These are phyloP conservation scores for Dendrocincla tyrannina DNA, from an alignment of 2,797 vertebrate species.

Conservation along the genomic window DNA sequence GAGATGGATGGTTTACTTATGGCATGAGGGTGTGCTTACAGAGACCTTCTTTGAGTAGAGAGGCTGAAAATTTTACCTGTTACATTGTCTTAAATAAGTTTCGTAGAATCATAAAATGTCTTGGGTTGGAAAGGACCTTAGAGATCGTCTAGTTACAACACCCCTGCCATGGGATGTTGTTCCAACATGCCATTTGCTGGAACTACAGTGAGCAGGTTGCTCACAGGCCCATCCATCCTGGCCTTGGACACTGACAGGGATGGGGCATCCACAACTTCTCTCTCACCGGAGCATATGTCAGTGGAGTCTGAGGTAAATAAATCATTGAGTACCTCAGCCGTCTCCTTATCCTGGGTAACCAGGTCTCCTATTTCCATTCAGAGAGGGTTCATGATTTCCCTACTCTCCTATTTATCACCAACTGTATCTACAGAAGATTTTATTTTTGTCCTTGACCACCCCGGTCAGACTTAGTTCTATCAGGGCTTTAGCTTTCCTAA, in stretches of 20 bases:
- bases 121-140: background rate
- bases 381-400: background rate
- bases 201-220: background rate
- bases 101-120: background rate
- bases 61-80: background rate
- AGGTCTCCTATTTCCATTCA: background rate
- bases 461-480: background rate
- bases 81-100: rapidly evolving
- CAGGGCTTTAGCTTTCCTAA: background rate
- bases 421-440: background rate
- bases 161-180: background rate
- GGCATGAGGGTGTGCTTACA: rapidly evolving
- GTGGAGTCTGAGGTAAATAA: background rate
- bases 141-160: background rate
- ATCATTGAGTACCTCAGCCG: background rate
- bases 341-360: background rate
- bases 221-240: background rate
- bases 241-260: background rate
- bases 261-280: background rate
- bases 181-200: background rate
- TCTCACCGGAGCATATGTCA: background rate
- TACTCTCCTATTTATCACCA: background rate
- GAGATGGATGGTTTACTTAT: background rate
- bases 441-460: background rate
- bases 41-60: background rate